Percentiles rank a stretch among this genome's conserved stretches.
Evolutionary conservation across 2,888 invertebrate species (phyloP).

Genomic region (Rapana venosa): DNA sequence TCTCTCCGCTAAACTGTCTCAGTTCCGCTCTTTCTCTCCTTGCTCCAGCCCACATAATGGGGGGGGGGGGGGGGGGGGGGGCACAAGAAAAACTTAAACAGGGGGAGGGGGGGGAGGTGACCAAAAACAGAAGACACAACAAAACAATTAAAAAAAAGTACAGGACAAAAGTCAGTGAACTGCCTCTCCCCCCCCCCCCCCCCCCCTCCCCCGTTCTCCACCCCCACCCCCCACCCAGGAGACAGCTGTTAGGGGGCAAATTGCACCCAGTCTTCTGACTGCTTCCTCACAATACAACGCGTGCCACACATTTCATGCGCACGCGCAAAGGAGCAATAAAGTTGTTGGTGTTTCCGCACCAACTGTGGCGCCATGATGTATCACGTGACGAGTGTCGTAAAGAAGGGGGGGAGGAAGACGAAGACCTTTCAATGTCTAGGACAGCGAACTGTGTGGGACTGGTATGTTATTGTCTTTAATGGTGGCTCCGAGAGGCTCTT

Average conservation of each 20-base stretch:
- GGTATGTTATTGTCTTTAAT: too few species aligned
- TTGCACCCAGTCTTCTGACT: not conserved
- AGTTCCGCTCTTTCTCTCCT: not conserved
- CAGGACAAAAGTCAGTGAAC: not conserved
- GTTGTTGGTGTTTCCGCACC: conserved; percentile 17
- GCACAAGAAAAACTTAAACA: not conserved
- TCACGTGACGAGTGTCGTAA: conserved; percentile 30
- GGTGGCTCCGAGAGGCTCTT: too few species aligned
- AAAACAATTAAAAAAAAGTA: not conserved
- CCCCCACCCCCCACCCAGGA: not conserved
- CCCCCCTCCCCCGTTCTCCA: not conserved
- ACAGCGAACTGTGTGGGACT: not conserved
- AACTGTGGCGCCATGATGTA: conserved; percentile 32
- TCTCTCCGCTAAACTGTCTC: not conserved
- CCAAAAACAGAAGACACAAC: not conserved
- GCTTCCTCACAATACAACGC: not conserved
- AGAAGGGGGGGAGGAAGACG: not conserved
- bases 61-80: not conserved
- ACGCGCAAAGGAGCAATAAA: conserved; percentile 23
- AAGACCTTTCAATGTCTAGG: conserved; percentile 18
- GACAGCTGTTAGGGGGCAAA: conserved; percentile 11
- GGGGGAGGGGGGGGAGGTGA: not conserved
- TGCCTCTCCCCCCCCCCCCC: too few species aligned
- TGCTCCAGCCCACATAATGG: not conserved
- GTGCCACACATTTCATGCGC: conserved; percentile 29